A percentile compares a stretch with the other conserved stretches of the same genome.
phyloP scores from a whole-genome alignment of 1,140 invertebrate species.

The Apocrypta bakeri region DNA sequence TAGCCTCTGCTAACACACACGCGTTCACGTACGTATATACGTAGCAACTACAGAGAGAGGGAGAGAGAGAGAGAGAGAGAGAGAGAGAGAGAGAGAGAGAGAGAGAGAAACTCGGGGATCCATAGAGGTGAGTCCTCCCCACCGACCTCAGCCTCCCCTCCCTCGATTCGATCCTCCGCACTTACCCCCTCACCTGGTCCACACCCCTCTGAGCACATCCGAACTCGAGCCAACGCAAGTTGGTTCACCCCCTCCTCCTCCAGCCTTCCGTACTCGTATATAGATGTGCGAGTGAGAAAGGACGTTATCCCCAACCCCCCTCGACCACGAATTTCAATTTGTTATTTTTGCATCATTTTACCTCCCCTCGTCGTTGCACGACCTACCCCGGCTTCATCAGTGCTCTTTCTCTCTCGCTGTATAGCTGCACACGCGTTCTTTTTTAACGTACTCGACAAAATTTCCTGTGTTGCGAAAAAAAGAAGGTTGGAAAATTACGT shows the following conservation, averaged over 20 bases:
- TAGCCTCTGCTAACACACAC: background rate
- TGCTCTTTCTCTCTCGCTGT: slow-evolving; percentile 5
- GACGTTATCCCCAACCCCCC: slow-evolving; percentile 48
- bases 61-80: background rate
- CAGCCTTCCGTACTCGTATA: slow-evolving; percentile 35
- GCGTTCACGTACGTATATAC: slow-evolving; percentile 22
- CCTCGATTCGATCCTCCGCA: slow-evolving; percentile 7
- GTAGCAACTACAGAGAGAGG: too few species aligned
- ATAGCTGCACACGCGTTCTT: slow-evolving; percentile 36
- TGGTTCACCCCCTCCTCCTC: slow-evolving; percentile 19
- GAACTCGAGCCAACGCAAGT: slow-evolving; percentile 16
- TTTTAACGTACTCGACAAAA: slow-evolving; percentile 49
- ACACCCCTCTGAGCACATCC: background rate
- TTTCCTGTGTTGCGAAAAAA: slow-evolving; percentile 28
- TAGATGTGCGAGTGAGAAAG: background rate
- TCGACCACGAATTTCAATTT: slow-evolving; percentile 68
- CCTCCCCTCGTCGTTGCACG: slow-evolving; percentile 50
- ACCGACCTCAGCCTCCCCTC: slow-evolving; percentile 5
- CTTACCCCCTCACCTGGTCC: slow-evolving; percentile 34
- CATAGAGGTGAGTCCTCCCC: background rate
- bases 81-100: background rate
- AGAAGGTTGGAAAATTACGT: slow-evolving; percentile 5
- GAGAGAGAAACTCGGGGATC: slow-evolving; percentile 3
- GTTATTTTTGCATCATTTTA: slow-evolving; percentile 71
- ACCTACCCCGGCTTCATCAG: slow-evolving; percentile 53